Evolutionary conservation across 2,797 vertebrate species (phyloP), one percentile per base, ranked within the genome.

Genomic region (Hemitrygon akajei): DNA sequence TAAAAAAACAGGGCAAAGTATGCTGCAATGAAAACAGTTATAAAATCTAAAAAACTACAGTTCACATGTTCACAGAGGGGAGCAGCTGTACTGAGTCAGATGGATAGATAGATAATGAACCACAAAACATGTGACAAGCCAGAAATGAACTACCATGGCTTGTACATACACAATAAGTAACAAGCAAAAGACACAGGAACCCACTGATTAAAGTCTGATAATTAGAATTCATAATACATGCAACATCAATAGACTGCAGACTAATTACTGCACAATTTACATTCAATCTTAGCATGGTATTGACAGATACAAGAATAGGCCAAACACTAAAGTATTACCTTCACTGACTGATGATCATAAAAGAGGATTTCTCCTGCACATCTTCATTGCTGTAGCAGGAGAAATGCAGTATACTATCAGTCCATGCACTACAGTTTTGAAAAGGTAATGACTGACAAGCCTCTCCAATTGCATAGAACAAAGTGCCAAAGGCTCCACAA

Each of bases 141-240:
- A 89, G 86, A 69, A 69, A 18, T 89, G 63, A 89, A 89, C 63
- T 69, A 69, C 18, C 60, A 89, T 14, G 37, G 60, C 86, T 89
- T 89, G 86, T 89, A 20, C 10, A 89, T 2, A n/a, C 63, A 37
- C 60, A 89, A 18, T 22, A 89, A 7, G 60, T 22, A 89, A 89
- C 60, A 22, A 30, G 60, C 58, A 89, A 89, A 89, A 89, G 86
- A 37, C 86, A 66, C 86, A 34, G 86, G 60, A 47, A 60, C 86
- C 60, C 86, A 89, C 60, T 66, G 60, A n/a, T 89, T 89, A 89
- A 87, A 63, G 86, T 9, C 86, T 34, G n/a, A 89, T 69, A 34
- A 69, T 20, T 89, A 63, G 86, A 89, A 89, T 89, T 60, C n/a
- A 89, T 89, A 89, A 66, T 89, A 89, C 66, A 89, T 89, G n/a